Conservation (phyloP, 2,797 vertebrate genomes). For the Euthynnus affinis region DNA sequence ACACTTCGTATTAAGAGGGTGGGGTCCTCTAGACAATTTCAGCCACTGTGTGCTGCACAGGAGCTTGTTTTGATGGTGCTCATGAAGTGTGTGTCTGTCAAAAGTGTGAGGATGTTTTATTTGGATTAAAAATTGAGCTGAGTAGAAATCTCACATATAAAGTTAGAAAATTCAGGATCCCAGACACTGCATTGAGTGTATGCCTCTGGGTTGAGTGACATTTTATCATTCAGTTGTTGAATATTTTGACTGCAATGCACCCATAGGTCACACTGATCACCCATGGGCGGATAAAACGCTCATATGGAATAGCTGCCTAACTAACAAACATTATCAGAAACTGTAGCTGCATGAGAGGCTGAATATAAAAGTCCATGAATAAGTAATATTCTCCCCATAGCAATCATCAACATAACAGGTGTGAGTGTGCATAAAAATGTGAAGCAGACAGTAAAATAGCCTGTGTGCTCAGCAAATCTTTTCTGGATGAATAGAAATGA, state of each 20-base stretch:
- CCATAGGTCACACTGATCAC: constrained; percentile 50
- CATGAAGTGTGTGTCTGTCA: constrained; percentile 35
- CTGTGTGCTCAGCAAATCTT: constrained; percentile 20
- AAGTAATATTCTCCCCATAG: constrained; percentile 53
- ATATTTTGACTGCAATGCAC: constrained; percentile 33
- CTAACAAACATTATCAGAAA: constrained; percentile 31
- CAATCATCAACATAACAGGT: constrained; percentile 42
- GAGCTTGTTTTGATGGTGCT: constrained; percentile 45
- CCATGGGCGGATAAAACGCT: constrained; percentile 24
- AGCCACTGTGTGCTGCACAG: constrained; percentile 45
- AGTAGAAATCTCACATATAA: neutral
- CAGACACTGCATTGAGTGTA: neutral
- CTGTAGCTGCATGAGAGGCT: neutral
- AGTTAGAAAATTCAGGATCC: neutral
- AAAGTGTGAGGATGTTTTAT: constrained; percentile 23
- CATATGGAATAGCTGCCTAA: constrained; percentile 7
- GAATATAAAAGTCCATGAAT: constrained; percentile 54
- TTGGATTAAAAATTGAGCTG: neutral
- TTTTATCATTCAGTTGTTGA: constrained; percentile 39
- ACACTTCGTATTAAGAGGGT: constrained; percentile 62
- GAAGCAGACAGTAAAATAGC: constrained; percentile 15
- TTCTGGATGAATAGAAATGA: constrained; percentile 5
- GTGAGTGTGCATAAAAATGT: constrained; percentile 38
- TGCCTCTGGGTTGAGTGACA: neutral
- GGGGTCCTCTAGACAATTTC: constrained; percentile 51